Evolutionary conservation across 2,888 invertebrate genomes (phyloP).

Genomic region (Calameuta filiformis): DNA sequence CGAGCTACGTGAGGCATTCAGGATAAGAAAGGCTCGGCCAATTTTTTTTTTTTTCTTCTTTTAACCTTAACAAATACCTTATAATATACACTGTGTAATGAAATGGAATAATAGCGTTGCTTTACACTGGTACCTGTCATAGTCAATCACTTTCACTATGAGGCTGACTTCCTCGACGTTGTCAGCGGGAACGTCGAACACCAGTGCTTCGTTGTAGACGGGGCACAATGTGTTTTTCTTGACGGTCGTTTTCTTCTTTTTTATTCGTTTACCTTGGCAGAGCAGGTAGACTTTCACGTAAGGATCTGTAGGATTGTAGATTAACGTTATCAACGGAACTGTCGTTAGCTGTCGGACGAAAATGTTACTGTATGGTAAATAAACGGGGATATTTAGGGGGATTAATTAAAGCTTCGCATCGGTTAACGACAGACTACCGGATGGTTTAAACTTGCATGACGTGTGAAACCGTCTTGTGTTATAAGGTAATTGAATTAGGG

Average conservation of each 20-base stretch:
- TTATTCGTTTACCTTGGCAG: constrained; percentile 88
- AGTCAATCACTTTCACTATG: constrained; percentile 88
- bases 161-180: constrained; percentile 86
- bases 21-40: not conserved
- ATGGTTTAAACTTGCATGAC: not conserved
- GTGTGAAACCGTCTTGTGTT: not conserved
- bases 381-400: no score
- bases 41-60: not conserved
- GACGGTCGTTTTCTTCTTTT: constrained; percentile 93
- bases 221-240: constrained; percentile 88
- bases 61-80: not conserved
- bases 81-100: not conserved
- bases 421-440: not conserved
- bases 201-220: constrained; percentile 92
- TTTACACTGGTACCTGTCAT: constrained; percentile 76
- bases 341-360: no score
- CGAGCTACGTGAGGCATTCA: not conserved
- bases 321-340: not conserved
- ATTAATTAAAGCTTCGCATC: no score
- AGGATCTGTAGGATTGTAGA: constrained; percentile 75
- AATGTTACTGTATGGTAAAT: no score
- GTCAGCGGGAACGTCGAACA: constrained; percentile 89
- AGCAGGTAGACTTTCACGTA: constrained; percentile 93
- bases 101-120: not conserved
- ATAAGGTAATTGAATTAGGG: not conserved